Percentiles rank a stretch among this genome's conserved stretches.
These are phyloP conservation scores for Chymomyza costata DNA, from an alignment of 1,140 invertebrate genomes.

Conservation along the genomic window DNA sequence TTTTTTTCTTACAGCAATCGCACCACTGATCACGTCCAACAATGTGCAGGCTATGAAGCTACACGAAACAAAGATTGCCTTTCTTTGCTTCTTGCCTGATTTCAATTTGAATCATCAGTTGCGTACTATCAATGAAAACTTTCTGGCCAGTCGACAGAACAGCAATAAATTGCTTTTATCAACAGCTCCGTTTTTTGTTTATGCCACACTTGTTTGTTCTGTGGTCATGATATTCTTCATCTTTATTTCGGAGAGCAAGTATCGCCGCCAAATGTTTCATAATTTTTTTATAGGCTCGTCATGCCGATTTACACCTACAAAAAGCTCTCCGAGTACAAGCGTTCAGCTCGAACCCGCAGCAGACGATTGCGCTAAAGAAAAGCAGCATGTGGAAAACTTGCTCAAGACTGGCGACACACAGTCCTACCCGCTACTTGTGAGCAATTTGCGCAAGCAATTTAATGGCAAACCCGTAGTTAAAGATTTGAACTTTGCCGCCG, in stretches of 20 bases:
- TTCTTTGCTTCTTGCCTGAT: slow-evolving; percentile 62
- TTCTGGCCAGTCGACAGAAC: slow-evolving; percentile 29
- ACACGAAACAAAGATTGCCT: slow-evolving; percentile 49
- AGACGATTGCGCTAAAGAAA: slow-evolving; percentile 38
- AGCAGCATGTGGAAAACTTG: slow-evolving; percentile 25
- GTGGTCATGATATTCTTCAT: slow-evolving; percentile 54
- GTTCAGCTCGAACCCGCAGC: neutral
- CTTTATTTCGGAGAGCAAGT: slow-evolving; percentile 53
- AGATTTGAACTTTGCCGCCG: slow-evolving; percentile 82
- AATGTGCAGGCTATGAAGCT: slow-evolving; percentile 52
- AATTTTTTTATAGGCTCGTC: slow-evolving; percentile 17
- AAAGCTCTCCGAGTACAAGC: slow-evolving; percentile 1
- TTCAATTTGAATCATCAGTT: slow-evolving; percentile 72
- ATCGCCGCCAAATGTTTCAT: slow-evolving; percentile 30
- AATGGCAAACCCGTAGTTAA: slow-evolving; percentile 79
- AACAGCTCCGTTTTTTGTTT: slow-evolving; percentile 42
- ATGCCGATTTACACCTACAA: slow-evolving; percentile 6
- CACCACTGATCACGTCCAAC: slow-evolving; percentile 58
- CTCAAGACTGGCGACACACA: slow-evolving; percentile 1
- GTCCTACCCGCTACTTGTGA: slow-evolving; percentile 55
- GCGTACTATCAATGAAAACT: slow-evolving; percentile 64
- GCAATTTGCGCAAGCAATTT: slow-evolving; percentile 63
- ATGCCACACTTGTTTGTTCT: slow-evolving; percentile 35
- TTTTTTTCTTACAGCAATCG: slow-evolving; percentile 47
- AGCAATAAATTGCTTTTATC: slow-evolving; percentile 4